Evolutionary conservation across 2,888 invertebrate genomes (phyloP), one percentile per base, ranked within the genome.

Genomic region (Rhingia rostrata): DNA sequence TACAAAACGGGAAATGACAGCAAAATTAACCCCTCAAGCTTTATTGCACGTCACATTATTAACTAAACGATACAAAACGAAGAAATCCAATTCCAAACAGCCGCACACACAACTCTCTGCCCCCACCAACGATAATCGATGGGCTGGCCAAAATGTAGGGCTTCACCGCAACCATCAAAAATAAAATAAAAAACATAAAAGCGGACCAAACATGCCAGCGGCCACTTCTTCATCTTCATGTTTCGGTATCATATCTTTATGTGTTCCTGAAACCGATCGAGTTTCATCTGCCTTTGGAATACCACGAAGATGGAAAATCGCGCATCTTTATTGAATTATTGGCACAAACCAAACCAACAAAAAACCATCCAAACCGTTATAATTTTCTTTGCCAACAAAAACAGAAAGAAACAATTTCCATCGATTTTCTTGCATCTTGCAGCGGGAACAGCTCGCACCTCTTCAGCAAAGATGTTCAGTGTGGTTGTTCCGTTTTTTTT

Each of bases 291-390:
- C 37, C 30, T 7, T 37, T 30, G 47, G 22, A 41, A 47, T 53
- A 66, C 67, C 53, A 30, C 3, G 58, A 63, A 51, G 64, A 79
- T 79, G 58, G 58, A 73, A 73, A 83, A 69, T 83, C 64, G 22
- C 22, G 22, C 22, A 69, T 84, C 69, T 74, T 79, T 69, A 84
- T 69, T 79, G 83, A 84, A 84, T 74, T 84, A 74, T 78, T 74
- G 83, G 83, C 79, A 70, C 74, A 83, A 63, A 73, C 82, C 72
- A 72, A 66, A 43, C 77, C 51, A 12, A 69, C 53, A 74, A 51
- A 43, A 39, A 58, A 10, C 53, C 47, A 51, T 58, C 51, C 54
- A 78, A 7, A 83, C 83, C 83, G 83, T 79, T 84, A 84, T 84
- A 60, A 74, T 82, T 80, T 75, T 53, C 63, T 81, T 75, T 56